Percentiles rank a stretch among this genome's conserved stretches.
Conservation (phyloP, 2,113 vertebrate genomes). For the Zapornia atra region DNA sequence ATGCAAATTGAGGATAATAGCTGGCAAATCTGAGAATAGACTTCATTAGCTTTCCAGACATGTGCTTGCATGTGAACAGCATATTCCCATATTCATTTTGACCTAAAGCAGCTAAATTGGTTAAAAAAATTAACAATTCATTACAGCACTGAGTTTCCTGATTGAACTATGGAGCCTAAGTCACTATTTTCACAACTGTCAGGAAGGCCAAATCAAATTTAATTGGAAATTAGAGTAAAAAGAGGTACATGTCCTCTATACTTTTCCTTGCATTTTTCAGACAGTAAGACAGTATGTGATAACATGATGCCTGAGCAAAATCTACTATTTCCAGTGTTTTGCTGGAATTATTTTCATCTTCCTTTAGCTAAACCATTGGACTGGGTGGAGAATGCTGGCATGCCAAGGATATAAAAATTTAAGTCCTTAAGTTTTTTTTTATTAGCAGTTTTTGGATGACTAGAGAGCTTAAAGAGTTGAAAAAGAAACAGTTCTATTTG, state of each 20-base stretch:
- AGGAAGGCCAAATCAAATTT: not conserved
- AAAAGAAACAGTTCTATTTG: not conserved
- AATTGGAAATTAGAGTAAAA: not conserved
- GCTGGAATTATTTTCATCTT: not conserved
- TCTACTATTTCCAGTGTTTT: not conserved
- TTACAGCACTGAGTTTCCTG: not conserved
- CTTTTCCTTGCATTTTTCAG: not conserved
- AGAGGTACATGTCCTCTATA: not conserved
- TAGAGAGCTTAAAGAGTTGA: not conserved
- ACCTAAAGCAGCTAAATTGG: not conserved
- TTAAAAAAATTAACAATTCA: not conserved
- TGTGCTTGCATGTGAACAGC: not conserved
- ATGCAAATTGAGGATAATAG: slow-evolving; percentile 57
- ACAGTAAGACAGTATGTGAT: not conserved
- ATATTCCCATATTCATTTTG: not conserved
- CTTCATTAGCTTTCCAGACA: slow-evolving; percentile 20
- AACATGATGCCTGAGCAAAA: not conserved
- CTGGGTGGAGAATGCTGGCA: not conserved
- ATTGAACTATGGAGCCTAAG: not conserved
- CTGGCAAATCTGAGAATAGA: slow-evolving; percentile 29
- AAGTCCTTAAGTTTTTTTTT: not conserved
- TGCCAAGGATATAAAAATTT: not conserved
- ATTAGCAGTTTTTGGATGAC: not conserved
- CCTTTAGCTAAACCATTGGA: not conserved
- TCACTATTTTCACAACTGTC: not conserved